These are phyloP conservation scores for Oreocharis arfaki DNA, from an alignment of 2,113 vertebrate genomes.

Conservation along the genomic window DNA sequence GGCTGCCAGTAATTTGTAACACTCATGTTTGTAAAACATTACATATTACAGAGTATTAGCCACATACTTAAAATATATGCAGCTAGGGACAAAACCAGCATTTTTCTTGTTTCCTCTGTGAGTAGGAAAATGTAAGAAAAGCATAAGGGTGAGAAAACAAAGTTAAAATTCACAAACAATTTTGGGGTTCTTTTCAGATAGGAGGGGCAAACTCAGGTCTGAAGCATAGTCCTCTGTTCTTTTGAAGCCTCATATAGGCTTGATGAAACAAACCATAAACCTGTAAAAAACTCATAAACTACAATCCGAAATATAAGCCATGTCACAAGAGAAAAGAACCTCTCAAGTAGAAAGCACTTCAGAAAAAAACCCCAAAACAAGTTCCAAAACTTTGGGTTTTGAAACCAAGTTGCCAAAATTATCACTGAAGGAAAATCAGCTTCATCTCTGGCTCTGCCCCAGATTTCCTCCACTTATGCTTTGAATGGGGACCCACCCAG, in stretches of 20 bases:
- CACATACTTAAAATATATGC: background rate
- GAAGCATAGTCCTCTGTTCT: background rate
- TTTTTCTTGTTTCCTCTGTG: background rate
- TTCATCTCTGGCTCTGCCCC: background rate
- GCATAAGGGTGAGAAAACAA: background rate
- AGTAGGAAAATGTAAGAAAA: background rate
- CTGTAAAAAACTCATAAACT: background rate
- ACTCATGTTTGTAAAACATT: background rate
- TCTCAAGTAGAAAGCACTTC: background rate
- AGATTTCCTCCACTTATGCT: background rate
- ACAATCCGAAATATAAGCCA: background rate
- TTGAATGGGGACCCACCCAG: background rate
- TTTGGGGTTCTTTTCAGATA: background rate
- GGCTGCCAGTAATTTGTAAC: background rate
- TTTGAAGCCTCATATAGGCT: background rate
- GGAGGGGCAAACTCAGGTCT: background rate
- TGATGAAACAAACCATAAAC: background rate
- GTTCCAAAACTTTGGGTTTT: background rate
- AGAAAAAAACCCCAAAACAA: background rate
- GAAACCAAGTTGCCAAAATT: background rate
- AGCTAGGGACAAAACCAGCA: background rate
- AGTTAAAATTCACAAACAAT: background rate
- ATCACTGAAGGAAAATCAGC: background rate
- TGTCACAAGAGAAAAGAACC: background rate
- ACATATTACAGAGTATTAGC: background rate